Base-by-base conservation (phyloP, 2,113 vertebrate genomes). In the Peromyscus polionotus region DNA sequence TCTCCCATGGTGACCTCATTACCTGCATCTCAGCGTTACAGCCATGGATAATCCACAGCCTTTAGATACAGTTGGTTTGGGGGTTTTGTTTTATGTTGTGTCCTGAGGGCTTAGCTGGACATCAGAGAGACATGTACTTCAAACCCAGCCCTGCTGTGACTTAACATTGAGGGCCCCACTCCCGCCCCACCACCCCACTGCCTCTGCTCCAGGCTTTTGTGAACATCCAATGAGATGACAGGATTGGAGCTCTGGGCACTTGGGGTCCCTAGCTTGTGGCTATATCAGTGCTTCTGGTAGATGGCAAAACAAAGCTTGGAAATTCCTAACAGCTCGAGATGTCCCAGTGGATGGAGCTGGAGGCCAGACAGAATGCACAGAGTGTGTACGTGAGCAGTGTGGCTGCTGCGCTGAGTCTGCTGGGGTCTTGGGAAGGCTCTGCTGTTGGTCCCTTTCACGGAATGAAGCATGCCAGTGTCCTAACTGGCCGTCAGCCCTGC, bases 401-500 rank as follows among this genome's bases (percentile, higher is more conserved):
- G 33, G 4, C 12, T 9, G 33, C 26, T 0, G 22, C 0, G 3
- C 36, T 1, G 0, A 24, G 95, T 96, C 90, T 97, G 87, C 36
- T 89, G 73, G 86, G 97, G 93, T 94, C 75, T 14, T 39, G 77
- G 86, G 80, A 96, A 97, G 94, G 88, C 97, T 97, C 86, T 91
- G 67, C 97, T 97, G 39, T 92, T 95, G 42, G 4, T 97, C 97
- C 96, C 93, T 95, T 24, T 92, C 95, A 57, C 73, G 97, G 93
- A 75, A 84, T 22, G 48, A 93, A 20, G 96, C 84, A 79, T 67
- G 92, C 95, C 95, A 83, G 14, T 94, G 94, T 97, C 97, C 97
- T 98, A 95, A 94, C 89, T 95, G 98, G 97, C 95, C 91, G 95
- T 68, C 96, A 96, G 88, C 96, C 95, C 20, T 63, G 96, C 96